Percentiles rank a stretch among this genome's conserved stretches.
Evolutionary conservation across 2,113 vertebrate genomes (phyloP).

Genomic region (Melanerpes formicivorus): DNA sequence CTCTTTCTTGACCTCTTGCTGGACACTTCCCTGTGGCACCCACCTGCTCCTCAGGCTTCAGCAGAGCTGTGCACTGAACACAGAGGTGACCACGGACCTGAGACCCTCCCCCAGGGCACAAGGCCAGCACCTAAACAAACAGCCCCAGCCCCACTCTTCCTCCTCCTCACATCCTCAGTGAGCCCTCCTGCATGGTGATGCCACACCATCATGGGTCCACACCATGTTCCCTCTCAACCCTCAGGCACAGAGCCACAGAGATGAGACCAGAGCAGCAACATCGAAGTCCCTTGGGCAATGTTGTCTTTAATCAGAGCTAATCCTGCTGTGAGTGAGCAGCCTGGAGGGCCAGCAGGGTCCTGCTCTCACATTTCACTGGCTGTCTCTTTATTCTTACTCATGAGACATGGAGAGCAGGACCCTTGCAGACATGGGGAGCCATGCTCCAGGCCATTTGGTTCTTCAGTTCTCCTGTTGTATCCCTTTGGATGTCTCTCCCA

Average conservation of each 20-base stretch:
- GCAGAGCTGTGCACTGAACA: neutral
- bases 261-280: neutral
- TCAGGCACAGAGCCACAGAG: neutral
- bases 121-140: neutral
- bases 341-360: neutral
- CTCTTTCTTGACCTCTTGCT: neutral
- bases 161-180: neutral
- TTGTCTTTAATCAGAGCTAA: conserved; percentile 21
- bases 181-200: neutral
- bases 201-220: neutral
- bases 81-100: neutral
- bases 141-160: neutral
- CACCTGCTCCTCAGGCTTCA: neutral
- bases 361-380: neutral
- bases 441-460: neutral
- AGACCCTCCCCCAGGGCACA: neutral
- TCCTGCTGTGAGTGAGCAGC: neutral
- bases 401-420: neutral
- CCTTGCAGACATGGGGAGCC: too few relatives aligned
- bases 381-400: neutral
- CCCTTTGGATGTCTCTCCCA: neutral
- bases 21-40: neutral
- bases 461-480: neutral
- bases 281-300: neutral
- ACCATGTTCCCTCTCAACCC: neutral